Conservation (phyloP, 2,888 invertebrate genomes). For the Protophormia terraenovae region DNA sequence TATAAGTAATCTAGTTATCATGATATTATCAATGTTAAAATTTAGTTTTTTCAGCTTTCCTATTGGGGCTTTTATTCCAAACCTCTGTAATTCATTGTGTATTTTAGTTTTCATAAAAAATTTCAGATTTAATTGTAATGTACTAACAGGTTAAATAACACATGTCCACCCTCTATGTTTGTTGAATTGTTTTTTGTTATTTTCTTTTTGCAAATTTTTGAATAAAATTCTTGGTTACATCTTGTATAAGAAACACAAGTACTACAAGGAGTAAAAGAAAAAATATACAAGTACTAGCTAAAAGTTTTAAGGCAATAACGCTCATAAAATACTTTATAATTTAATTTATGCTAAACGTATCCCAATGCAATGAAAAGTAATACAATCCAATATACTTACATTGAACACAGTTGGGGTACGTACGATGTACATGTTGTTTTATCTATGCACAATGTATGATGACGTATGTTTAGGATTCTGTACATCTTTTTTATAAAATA, state of each 20-base stretch:
- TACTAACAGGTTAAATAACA: constrained; percentile 52
- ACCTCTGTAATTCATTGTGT: background rate
- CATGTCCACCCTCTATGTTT: constrained; percentile 64
- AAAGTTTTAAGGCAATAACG: constrained; percentile 57
- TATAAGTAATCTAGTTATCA: too few species aligned
- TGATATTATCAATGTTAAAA: too few species aligned
- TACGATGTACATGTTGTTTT: constrained; percentile 16
- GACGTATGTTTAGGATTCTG: constrained; percentile 47
- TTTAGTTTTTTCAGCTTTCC: background rate
- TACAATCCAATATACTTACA: constrained; percentile 38
- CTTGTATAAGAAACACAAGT: background rate
- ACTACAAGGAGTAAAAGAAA: background rate
- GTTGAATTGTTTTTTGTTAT: constrained; percentile 7
- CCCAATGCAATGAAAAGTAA: constrained; percentile 22
- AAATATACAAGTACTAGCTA: background rate
- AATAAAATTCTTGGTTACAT: constrained; percentile 47
- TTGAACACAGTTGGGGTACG: constrained; percentile 13
- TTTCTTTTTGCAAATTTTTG: background rate
- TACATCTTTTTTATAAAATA: constrained; percentile 53
- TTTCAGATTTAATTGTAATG: constrained; percentile 63
- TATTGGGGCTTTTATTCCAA: constrained; percentile 7
- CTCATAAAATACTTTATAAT: constrained; percentile 79
- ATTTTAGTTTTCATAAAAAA: constrained; percentile 1
- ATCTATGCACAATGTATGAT: constrained; percentile 36
- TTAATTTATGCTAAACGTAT: constrained; percentile 78